These are phyloP conservation scores for Bradysia coprophila DNA, from an alignment of 1,140 invertebrate genomes.

Conservation along the genomic window DNA sequence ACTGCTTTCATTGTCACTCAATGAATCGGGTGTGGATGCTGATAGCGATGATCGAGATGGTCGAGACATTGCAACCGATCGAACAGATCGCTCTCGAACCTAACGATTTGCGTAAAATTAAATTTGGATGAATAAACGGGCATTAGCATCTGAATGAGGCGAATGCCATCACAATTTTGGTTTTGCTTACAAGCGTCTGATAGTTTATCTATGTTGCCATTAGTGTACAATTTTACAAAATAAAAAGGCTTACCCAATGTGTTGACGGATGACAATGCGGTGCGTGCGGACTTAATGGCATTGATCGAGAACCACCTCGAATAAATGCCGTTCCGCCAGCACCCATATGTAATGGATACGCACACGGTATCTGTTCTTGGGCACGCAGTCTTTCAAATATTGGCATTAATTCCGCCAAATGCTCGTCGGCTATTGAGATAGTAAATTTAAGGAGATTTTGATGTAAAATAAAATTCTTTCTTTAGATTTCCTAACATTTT, in stretches of 20 bases:
- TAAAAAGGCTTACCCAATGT: conserved; percentile 41
- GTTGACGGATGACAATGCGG: conserved; percentile 35
- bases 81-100: conserved; percentile 73
- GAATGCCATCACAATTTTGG: not conserved
- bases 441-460: not conserved
- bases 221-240: too few relatives aligned
- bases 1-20: conserved; percentile 68
- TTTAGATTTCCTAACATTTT: not conserved
- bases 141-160: too few relatives aligned
- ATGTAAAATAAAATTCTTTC: not conserved
- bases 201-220: not conserved
- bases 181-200: not conserved
- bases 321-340: conserved; percentile 26
- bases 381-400: conserved; percentile 82
- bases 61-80: conserved; percentile 67
- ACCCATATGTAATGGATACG: conserved; percentile 68
- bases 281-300: conserved; percentile 23
- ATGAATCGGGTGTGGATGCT: conserved; percentile 64
- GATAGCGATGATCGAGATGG: conserved; percentile 52
- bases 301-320: conserved; percentile 22
- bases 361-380: conserved; percentile 69
- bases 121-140: too few relatives aligned
- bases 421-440: conserved; percentile 57
- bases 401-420: conserved; percentile 80
- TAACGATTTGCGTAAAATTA: conserved; percentile 23